A percentile compares a stretch with the other conserved stretches of the same genome.
These are phyloP conservation scores for Takifugu bimaculatus DNA, from an alignment of 2,113 vertebrate species.

Conservation along the genomic window DNA sequence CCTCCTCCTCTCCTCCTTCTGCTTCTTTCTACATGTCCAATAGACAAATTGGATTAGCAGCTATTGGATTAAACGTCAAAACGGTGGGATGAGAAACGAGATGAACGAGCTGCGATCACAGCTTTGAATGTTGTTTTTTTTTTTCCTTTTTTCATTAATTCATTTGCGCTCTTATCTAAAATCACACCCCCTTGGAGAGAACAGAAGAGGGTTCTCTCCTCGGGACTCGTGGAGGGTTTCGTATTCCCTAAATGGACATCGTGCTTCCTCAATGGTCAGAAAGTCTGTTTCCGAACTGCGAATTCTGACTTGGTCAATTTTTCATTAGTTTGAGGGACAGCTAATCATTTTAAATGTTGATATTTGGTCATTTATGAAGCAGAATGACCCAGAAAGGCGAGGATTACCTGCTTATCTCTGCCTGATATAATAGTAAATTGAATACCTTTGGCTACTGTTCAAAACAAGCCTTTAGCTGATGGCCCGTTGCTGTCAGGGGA, in stretches of 20 bases:
- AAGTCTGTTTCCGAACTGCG: too few species aligned
- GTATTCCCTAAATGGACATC: background rate
- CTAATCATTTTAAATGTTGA: too few species aligned
- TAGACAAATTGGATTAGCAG: conserved; percentile 99
- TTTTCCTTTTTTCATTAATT: conserved; percentile 31
- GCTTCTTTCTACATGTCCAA: conserved; percentile 85
- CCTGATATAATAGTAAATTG: too few species aligned
- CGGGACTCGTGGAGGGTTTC: conserved; percentile 1
- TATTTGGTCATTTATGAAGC: too few species aligned
- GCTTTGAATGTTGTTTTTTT: conserved; percentile 73
- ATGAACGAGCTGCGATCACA: conserved; percentile 89
- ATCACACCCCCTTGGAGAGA: background rate
- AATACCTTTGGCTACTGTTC: too few species aligned
- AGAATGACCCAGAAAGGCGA: too few species aligned
- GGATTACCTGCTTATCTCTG: too few species aligned
- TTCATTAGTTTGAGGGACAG: too few species aligned
- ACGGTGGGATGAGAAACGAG: conserved; percentile 92
- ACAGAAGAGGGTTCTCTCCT: conserved; percentile 13
- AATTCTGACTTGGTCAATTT: too few species aligned
- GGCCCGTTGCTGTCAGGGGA: too few species aligned
- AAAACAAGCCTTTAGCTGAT: too few species aligned
- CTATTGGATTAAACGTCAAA: conserved; percentile 97
- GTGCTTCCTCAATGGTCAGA: too few species aligned
- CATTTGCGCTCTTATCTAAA: conserved; percentile 6
- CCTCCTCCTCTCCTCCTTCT: conserved; percentile 43